phyloP scores from a whole-genome alignment of 2,888 invertebrate genomes.

The Boloria selene region DNA sequence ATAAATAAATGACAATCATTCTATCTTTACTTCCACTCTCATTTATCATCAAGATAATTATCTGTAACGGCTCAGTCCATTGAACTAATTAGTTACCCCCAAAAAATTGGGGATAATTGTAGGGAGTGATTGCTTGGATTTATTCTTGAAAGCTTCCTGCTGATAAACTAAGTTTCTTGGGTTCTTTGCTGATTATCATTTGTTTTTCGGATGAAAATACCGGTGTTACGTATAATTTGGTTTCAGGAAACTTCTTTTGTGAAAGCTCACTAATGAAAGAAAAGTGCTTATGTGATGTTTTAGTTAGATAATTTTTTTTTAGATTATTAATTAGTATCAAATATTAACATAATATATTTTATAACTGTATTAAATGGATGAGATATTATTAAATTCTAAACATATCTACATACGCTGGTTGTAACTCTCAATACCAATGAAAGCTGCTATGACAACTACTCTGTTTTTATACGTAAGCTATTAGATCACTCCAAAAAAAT shows the following conservation, averaged over 20 bases:
- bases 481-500: too few relatives aligned
- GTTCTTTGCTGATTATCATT: conserved; percentile 36
- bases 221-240: conserved; percentile 41
- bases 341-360: too few relatives aligned
- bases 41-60: conserved; percentile 77
- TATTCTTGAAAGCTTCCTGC: conserved; percentile 61
- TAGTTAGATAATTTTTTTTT: too few relatives aligned
- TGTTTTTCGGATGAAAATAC: conserved; percentile 35
- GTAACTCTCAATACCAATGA: background rate
- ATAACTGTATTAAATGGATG: background rate
- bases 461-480: too few relatives aligned
- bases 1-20: conserved; percentile 30
- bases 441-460: background rate
- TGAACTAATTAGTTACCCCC: conserved; percentile 71
- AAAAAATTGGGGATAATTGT: conserved; percentile 74
- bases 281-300: conserved; percentile 19
- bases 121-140: conserved; percentile 73
- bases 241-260: conserved; percentile 37
- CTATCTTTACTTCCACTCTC: conserved; percentile 47
- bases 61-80: conserved; percentile 69
- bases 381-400: background rate
- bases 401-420: background rate
- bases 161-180: conserved; percentile 62
- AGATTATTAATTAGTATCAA: too few relatives aligned
- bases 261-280: conserved; percentile 24